Percentiles rank a stretch among this genome's conserved stretches.
Evolutionary conservation across 2,113 vertebrate genomes (phyloP).

Genomic region (Alligator mississippiensis): DNA sequence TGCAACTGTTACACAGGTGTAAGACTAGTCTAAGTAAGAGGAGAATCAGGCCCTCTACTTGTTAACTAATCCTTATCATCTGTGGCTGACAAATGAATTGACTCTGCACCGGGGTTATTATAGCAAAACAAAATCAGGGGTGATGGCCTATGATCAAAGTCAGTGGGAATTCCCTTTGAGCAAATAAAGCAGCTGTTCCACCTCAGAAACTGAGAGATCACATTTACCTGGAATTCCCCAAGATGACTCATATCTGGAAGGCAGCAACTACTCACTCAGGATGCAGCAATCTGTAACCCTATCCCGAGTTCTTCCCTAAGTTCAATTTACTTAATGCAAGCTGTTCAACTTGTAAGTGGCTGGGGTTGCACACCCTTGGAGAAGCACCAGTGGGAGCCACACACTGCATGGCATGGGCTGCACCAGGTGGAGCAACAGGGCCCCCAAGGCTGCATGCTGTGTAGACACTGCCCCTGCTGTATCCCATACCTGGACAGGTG

Average conservation of each 20-base stretch:
- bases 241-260: constrained; percentile 8
- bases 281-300: background rate
- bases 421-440: no score
- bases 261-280: constrained; percentile 35
- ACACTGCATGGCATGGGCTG: no score
- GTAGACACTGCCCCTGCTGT: no score
- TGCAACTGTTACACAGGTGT: background rate
- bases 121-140: background rate
- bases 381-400: no score
- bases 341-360: no score
- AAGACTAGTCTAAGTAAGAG: background rate
- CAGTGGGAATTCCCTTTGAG: constrained; percentile 64
- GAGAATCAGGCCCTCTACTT: background rate
- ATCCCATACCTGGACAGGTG: no score
- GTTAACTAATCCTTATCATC: background rate
- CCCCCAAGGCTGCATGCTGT: no score
- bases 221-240: constrained; percentile 64
- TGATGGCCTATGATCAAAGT: constrained; percentile 55
- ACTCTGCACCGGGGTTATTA: background rate
- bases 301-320: background rate
- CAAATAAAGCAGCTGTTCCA: constrained; percentile 61
- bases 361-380: no score
- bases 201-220: constrained; percentile 11
- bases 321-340: background rate
- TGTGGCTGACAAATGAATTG: background rate